Evolutionary conservation across 2,888 invertebrate species (phyloP).

Genomic region (Acronicta psi): DNA sequence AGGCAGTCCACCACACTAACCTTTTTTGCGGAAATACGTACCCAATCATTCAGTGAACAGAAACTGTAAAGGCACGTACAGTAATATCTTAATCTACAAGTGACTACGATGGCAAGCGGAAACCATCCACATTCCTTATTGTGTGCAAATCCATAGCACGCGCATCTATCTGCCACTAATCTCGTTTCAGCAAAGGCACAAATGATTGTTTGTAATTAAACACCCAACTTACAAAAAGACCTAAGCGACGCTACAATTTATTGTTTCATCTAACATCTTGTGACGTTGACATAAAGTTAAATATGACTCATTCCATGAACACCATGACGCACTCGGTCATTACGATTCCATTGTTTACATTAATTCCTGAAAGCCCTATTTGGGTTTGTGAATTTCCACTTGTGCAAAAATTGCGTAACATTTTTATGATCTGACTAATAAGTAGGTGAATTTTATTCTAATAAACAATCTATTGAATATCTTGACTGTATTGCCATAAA

Average conservation of each 20-base stretch:
- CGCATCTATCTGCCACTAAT: slow-evolving; percentile 45
- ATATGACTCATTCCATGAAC: slow-evolving; percentile 35
- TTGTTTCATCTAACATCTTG: slow-evolving; percentile 19
- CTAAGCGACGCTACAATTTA: slow-evolving; percentile 16
- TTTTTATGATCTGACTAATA: slow-evolving; percentile 45
- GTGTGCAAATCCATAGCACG: slow-evolving; percentile 50
- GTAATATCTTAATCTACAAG: slow-evolving; percentile 34
- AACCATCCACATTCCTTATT: slow-evolving; percentile 44
- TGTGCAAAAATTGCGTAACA: slow-evolving; percentile 45
- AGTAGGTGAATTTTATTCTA: neutral
- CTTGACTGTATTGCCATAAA: neutral
- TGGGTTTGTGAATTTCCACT: slow-evolving; percentile 41
- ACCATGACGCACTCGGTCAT: slow-evolving; percentile 24
- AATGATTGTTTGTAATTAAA: slow-evolving; percentile 52
- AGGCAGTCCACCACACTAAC: too few relatives aligned
- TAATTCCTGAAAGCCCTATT: slow-evolving; percentile 48
- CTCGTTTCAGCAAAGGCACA: slow-evolving; percentile 51
- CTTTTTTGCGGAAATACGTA: too few relatives aligned
- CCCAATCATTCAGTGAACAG: slow-evolving; percentile 1
- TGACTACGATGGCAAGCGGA: slow-evolving; percentile 18
- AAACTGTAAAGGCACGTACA: slow-evolving; percentile 21
- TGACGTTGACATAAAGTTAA: slow-evolving; percentile 23
- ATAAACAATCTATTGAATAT: slow-evolving; percentile 25
- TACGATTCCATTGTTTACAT: slow-evolving; percentile 43
- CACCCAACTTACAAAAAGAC: slow-evolving; percentile 22